These are phyloP conservation scores for Rhipidura dahli DNA, from an alignment of 2,113 vertebrate species.

Conservation along the genomic window DNA sequence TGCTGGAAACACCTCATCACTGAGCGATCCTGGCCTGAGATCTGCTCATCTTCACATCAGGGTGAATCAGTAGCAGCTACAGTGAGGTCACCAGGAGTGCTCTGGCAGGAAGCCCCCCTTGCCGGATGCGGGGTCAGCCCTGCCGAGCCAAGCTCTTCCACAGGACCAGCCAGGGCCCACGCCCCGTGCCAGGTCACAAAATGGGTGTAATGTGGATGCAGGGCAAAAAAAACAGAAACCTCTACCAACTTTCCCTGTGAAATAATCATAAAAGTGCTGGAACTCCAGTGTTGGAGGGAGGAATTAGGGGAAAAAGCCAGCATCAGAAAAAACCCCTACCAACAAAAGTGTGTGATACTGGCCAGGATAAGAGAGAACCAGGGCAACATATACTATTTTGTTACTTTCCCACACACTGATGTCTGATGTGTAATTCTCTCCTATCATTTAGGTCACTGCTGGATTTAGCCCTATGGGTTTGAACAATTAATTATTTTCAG, in stretches of 20 bases:
- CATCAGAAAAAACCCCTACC: background rate
- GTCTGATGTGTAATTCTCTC: background rate
- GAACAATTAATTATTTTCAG: constrained; percentile 63
- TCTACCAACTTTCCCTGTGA: background rate
- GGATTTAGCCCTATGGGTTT: constrained; percentile 42
- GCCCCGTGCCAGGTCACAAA: fast-evolving
- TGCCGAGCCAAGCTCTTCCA: background rate
- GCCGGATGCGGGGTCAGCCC: fast-evolving
- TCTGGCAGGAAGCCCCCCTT: background rate
- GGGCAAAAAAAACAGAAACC: background rate
- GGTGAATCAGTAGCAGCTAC: background rate
- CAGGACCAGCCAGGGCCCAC: background rate
- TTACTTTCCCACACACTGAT: background rate
- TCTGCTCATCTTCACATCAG: background rate
- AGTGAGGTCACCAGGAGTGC: background rate
- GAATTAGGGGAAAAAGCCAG: background rate
- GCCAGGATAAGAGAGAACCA: background rate
- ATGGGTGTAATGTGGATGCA: background rate
- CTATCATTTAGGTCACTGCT: background rate
- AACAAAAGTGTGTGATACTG: background rate
- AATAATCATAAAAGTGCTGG: background rate
- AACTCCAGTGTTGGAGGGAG: background rate
- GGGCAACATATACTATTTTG: background rate
- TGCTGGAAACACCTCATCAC: background rate
- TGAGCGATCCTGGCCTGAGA: background rate